Evolutionary conservation across 2,797 vertebrate species (phyloP).

Genomic region (Gallinago solitaria): DNA sequence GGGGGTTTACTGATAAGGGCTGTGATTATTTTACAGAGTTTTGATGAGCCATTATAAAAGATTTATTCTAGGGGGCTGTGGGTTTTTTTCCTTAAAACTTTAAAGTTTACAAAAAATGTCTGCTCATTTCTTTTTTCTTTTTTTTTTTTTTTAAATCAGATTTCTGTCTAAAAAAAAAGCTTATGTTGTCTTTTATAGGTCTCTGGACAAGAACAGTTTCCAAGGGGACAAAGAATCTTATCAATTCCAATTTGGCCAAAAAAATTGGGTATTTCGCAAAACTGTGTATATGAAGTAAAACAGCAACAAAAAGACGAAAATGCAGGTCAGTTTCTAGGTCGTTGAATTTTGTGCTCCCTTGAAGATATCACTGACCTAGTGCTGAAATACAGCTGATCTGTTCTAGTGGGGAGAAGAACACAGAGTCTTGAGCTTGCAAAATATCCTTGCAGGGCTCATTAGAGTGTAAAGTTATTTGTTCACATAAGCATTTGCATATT

Average conservation of each 20-base stretch:
- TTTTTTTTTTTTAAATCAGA: background rate
- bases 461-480: background rate
- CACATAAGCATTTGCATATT: background rate
- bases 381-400: background rate
- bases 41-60: background rate
- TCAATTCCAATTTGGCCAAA: slow-evolving; percentile 89
- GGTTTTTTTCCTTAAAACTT: background rate
- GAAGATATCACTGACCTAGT: background rate
- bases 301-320: slow-evolving; percentile 58
- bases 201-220: slow-evolving; percentile 89
- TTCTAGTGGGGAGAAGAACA: background rate
- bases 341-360: background rate
- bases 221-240: slow-evolving; percentile 86
- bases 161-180: background rate
- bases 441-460: background rate
- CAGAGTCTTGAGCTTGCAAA: background rate
- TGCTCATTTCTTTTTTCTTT: background rate
- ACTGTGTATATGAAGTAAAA: slow-evolving; percentile 85
- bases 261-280: slow-evolving; percentile 87
- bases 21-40: background rate
- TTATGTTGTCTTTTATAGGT: slow-evolving; percentile 77
- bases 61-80: background rate
- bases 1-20: background rate
- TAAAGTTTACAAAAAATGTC: background rate
- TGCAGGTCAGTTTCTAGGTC: slow-evolving; percentile 71